Conservation (phyloP, 2,888 invertebrate genomes). For the Mythimna ferrago region DNA sequence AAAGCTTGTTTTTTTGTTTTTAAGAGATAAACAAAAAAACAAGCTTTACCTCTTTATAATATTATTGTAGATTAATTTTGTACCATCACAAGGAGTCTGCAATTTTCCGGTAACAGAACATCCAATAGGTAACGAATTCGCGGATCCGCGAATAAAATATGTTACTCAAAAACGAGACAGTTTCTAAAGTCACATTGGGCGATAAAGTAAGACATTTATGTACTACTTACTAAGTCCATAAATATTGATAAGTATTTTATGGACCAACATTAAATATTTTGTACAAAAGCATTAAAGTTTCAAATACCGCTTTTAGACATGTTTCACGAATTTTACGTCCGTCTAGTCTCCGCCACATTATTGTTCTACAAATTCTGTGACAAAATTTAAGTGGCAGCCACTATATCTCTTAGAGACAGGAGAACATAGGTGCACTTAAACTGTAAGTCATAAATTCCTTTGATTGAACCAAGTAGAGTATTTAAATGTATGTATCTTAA, state of each 20-base stretch:
- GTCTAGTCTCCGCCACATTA: background rate
- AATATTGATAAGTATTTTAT: background rate
- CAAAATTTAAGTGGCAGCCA: background rate
- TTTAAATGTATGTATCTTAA: constrained; percentile 25
- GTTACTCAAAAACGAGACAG: background rate
- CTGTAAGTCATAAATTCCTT: constrained; percentile 13
- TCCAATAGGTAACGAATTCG: background rate
- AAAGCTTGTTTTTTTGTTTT: too few relatives aligned
- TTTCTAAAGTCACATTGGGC: background rate
- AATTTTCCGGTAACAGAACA: too few relatives aligned
- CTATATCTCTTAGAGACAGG: background rate
- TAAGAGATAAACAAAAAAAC: too few relatives aligned
- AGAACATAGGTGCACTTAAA: constrained; percentile 8
- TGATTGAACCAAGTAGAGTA: constrained; percentile 31
- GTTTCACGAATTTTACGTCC: background rate
- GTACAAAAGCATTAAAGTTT: background rate
- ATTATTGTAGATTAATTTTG: too few relatives aligned
- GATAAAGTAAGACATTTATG: background rate
- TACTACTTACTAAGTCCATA: background rate
- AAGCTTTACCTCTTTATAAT: too few relatives aligned
- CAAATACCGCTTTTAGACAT: background rate
- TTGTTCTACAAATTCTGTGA: constrained; percentile 10
- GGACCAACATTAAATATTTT: background rate
- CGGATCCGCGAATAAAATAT: background rate
- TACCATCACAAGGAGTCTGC: too few relatives aligned